phyloP scores from a whole-genome alignment of 2,797 vertebrate genomes.

The Triplophysa bombifrons region DNA sequence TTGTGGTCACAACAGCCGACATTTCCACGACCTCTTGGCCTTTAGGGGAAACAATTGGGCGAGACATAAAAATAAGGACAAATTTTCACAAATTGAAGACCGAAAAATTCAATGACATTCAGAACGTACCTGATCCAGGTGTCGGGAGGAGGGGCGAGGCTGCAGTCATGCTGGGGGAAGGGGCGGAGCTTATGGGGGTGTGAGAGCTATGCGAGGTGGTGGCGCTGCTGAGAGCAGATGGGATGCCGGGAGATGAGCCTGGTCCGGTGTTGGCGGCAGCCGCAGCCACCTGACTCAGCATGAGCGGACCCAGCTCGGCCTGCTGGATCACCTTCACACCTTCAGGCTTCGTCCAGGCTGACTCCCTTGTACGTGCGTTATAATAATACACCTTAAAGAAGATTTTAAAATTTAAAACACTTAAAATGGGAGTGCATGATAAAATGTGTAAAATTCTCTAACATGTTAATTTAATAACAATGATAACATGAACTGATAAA shows the following conservation, averaged over 20 bases:
- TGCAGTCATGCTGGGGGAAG: conserved; percentile 83
- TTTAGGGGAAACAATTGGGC: conserved; percentile 52
- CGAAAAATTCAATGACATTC: too few relatives aligned
- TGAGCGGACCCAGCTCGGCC: conserved; percentile 90
- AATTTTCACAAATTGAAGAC: not conserved
- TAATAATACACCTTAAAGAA: conserved; percentile 91
- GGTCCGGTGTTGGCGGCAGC: conserved; percentile 68
- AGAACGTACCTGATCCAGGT: conserved; percentile 50
- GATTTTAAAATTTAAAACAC: too few relatives aligned
- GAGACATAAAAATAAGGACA: not conserved
- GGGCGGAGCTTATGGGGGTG: conserved; percentile 72
- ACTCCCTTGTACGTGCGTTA: conserved; percentile 94
- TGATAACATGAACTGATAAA: not conserved
- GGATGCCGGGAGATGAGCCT: conserved; percentile 62
- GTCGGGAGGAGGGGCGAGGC: conserved; percentile 71
- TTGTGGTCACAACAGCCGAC: conserved; percentile 81
- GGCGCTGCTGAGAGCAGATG: conserved; percentile 14
- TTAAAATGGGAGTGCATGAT: too few relatives aligned
- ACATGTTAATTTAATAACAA: not conserved
- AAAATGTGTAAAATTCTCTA: too few relatives aligned
- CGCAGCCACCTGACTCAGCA: conserved; percentile 72
- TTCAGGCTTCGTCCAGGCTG: conserved; percentile 94
- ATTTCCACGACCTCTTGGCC: conserved; percentile 89
- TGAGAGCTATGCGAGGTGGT: conserved; percentile 64
- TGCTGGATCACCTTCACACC: conserved; percentile 98